Conservation (phyloP, 1,140 invertebrate species). For the Camponotus vicinus region DNA sequence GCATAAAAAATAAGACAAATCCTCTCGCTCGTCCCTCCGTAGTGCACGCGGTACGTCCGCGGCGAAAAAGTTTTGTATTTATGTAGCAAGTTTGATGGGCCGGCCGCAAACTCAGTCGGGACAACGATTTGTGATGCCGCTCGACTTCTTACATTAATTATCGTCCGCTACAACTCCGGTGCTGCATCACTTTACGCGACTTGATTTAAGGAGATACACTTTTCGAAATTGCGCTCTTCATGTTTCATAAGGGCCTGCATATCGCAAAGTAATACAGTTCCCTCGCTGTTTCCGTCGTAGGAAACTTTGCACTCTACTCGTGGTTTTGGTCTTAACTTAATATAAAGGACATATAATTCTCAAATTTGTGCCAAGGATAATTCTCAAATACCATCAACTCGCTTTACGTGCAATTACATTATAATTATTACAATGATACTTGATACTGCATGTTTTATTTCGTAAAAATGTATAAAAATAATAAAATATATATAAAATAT, state of each 20-base stretch:
- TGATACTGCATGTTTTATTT: not conserved
- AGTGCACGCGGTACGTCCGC: not conserved
- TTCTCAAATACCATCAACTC: not conserved
- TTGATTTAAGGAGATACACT: slow-evolving; percentile 55
- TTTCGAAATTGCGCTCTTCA: slow-evolving; percentile 35
- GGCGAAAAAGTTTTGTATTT: slow-evolving; percentile 60
- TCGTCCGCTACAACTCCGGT: slow-evolving; percentile 1
- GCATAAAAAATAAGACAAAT: slow-evolving; percentile 30
- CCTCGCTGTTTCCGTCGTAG: not conserved
- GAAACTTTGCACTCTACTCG: slow-evolving; percentile 41
- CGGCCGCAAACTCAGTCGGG: slow-evolving; percentile 50
- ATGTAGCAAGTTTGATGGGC: slow-evolving; percentile 46
- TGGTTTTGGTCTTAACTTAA: slow-evolving; percentile 30
- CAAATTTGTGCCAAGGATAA: not conserved
- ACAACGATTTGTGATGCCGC: slow-evolving; percentile 53
- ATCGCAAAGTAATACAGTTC: slow-evolving; percentile 31
- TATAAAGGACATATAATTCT: slow-evolving; percentile 14
- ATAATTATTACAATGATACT: not conserved
- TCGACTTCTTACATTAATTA: slow-evolving; percentile 49
- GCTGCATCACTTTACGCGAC: slow-evolving; percentile 46
- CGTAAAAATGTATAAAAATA: not conserved
- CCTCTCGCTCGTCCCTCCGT: not conserved
- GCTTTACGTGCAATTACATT: not conserved
- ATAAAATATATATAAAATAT: not conserved
- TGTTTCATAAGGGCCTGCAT: slow-evolving; percentile 41